Percentiles rank a stretch among this genome's conserved stretches.
Evolutionary conservation across 2,888 invertebrate genomes (phyloP).

Genomic region (Sericinus montela): DNA sequence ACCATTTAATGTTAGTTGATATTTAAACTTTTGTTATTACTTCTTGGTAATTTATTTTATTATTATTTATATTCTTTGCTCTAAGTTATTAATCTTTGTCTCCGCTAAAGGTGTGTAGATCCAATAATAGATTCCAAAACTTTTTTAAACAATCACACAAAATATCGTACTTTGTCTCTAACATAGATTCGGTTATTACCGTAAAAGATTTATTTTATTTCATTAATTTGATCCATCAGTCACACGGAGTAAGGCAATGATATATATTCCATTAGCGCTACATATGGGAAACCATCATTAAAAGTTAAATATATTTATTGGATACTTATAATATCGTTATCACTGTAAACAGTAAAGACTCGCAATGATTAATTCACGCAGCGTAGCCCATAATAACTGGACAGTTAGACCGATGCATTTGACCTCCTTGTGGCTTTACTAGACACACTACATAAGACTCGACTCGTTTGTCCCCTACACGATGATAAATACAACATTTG

Average conservation of each 20-base stretch:
- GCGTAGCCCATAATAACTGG: conserved; percentile 49
- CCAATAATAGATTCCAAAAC: no score
- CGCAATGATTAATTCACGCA: conserved; percentile 46
- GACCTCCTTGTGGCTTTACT: conserved; percentile 60
- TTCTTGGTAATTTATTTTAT: no score
- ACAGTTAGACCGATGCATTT: conserved; percentile 64
- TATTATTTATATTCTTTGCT: no score
- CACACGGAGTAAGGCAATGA: no score
- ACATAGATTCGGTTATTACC: no score
- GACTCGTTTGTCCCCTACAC: background rate
- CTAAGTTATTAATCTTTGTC: conserved; percentile 5
- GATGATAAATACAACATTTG: conserved; percentile 6
- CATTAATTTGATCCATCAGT: no score
- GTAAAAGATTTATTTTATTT: no score
- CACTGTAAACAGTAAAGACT: background rate
- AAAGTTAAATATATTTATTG: background rate
- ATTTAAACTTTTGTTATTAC: conserved; percentile 1
- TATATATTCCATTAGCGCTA: background rate
- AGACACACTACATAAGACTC: conserved; percentile 26
- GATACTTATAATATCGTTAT: no score
- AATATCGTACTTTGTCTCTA: no score
- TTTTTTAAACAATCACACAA: no score
- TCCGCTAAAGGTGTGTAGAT: background rate
- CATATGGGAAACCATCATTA: background rate
- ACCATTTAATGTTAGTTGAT: background rate